Conservation (phyloP, 2,888 invertebrate species). For the Thecophora atra region DNA sequence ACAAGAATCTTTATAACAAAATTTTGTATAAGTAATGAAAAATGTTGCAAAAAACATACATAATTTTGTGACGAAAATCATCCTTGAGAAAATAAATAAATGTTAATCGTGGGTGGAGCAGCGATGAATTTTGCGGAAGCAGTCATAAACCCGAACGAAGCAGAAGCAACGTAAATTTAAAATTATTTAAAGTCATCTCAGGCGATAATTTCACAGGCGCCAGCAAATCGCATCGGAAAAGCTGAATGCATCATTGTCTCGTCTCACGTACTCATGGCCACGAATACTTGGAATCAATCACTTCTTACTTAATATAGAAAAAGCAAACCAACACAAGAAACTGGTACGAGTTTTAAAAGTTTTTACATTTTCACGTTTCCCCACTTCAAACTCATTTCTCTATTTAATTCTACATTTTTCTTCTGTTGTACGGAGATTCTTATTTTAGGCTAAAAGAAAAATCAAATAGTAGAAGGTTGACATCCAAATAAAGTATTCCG, state of each 20-base stretch:
- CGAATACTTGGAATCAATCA: too few relatives aligned
- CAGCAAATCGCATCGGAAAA: neutral
- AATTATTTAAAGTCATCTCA: neutral
- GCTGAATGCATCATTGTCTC: slow-evolving; percentile 2
- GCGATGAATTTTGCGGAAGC: neutral
- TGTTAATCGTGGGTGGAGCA: neutral
- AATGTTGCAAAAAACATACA: too few relatives aligned
- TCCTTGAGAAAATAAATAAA: neutral
- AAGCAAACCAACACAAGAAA: neutral
- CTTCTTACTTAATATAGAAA: neutral
- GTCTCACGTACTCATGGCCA: neutral
- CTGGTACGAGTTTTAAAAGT: too few relatives aligned
- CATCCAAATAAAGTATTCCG: too few relatives aligned
- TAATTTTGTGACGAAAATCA: neutral
- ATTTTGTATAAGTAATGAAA: too few relatives aligned
- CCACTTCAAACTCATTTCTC: too few relatives aligned
- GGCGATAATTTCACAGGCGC: neutral
- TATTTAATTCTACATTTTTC: too few relatives aligned
- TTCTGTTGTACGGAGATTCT: too few relatives aligned
- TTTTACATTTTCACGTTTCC: too few relatives aligned
- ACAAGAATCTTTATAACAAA: too few relatives aligned
- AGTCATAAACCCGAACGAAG: neutral
- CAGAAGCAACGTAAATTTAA: neutral
- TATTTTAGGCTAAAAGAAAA: neutral
- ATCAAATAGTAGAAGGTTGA: neutral